Evolutionary conservation across 2,888 invertebrate species (phyloP).

Genomic region (Morpho deidamia): DNA sequence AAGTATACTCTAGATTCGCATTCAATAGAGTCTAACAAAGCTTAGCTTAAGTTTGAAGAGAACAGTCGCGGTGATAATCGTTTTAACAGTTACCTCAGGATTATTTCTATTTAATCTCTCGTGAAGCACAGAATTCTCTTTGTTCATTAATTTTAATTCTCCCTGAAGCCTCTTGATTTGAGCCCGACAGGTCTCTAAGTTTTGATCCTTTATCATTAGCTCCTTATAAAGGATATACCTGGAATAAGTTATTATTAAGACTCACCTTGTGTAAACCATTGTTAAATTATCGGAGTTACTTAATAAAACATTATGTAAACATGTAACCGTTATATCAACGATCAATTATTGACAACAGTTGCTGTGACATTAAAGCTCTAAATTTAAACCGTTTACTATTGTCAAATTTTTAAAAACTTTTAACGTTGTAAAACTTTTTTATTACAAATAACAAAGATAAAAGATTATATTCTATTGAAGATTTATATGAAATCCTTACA

Average conservation of each 20-base stretch:
- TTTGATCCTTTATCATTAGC: slow-evolving; percentile 80
- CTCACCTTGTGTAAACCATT: slow-evolving; percentile 47
- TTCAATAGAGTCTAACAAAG: no score
- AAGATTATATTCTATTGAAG: no score
- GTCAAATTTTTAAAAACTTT: no score
- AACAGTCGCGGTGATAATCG: neutral
- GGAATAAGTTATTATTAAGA: slow-evolving; percentile 27
- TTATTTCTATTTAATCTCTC: slow-evolving; percentile 68
- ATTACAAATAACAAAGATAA: no score
- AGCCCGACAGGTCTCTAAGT: slow-evolving; percentile 79
- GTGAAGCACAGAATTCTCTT: slow-evolving; percentile 78
- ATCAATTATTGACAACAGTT: neutral
- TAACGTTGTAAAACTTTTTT: no score
- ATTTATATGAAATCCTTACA: no score
- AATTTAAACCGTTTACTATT: no score
- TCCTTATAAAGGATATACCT: slow-evolving; percentile 82
- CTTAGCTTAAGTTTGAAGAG: neutral
- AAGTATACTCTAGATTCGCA: no score
- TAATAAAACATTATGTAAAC: slow-evolving; percentile 22
- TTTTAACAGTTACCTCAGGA: slow-evolving; percentile 43
- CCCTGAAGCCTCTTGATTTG: slow-evolving; percentile 80
- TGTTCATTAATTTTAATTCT: slow-evolving; percentile 80
- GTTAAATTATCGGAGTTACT: slow-evolving; percentile 23
- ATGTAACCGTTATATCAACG: slow-evolving; percentile 3
- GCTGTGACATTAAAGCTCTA: neutral